Evolutionary conservation across 2,888 invertebrate species (phyloP).

Genomic region (Ditula angustiorana): DNA sequence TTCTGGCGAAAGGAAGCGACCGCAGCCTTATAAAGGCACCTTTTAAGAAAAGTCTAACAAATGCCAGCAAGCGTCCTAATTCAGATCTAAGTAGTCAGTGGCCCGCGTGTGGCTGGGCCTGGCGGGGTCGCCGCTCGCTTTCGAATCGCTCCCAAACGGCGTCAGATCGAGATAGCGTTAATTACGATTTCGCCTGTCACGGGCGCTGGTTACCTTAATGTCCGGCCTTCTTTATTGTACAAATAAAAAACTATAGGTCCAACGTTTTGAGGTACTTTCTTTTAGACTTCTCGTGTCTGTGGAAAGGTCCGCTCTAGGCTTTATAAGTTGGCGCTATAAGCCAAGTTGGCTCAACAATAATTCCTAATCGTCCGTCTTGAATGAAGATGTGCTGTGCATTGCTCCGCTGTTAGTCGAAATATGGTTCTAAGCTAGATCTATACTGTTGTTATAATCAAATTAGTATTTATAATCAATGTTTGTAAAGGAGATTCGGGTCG

Average conservation of each 20-base stretch:
- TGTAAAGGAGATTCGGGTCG: too few relatives aligned
- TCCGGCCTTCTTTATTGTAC: conserved; percentile 67
- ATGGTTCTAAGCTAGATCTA: too few relatives aligned
- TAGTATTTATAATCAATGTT: too few relatives aligned
- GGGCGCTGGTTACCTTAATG: conserved; percentile 78
- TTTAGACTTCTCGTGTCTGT: conserved; percentile 5
- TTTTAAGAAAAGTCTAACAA: too few relatives aligned
- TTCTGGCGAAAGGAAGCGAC: too few relatives aligned
- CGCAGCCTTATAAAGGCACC: too few relatives aligned
- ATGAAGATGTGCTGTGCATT: too few relatives aligned
- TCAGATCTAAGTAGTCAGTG: background rate
- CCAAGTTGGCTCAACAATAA: too few relatives aligned
- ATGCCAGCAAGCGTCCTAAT: background rate
- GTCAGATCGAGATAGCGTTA: conserved; percentile 69
- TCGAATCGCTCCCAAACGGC: conserved; percentile 44
- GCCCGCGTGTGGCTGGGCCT: conserved; percentile 11
- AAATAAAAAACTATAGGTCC: conserved; percentile 51
- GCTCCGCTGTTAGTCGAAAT: too few relatives aligned
- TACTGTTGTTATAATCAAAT: too few relatives aligned
- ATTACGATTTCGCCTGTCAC: conserved; percentile 82
- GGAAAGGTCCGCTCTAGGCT: background rate
- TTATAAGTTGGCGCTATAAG: too few relatives aligned
- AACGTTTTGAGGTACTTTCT: conserved; percentile 34
- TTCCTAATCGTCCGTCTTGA: too few relatives aligned
- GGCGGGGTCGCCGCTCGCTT: conserved; percentile 61